phyloP scores from a whole-genome alignment of 2,113 vertebrate genomes.

The Paralichthys olivaceus region DNA sequence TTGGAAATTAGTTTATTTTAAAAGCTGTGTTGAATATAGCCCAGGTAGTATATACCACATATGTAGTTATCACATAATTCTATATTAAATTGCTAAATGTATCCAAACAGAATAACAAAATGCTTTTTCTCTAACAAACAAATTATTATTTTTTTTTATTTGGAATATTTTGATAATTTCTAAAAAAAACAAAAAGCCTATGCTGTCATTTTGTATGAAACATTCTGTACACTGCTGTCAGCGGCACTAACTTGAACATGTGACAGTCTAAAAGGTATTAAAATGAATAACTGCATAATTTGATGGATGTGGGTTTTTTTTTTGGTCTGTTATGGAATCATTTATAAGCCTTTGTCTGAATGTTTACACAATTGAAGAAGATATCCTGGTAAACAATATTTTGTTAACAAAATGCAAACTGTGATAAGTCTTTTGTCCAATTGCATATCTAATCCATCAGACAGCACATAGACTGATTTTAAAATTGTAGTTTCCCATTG shows the following conservation, averaged over 20 bases:
- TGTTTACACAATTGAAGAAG: neutral
- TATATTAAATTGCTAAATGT: slow-evolving; percentile 25
- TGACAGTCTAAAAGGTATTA: slow-evolving; percentile 24
- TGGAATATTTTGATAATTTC: slow-evolving; percentile 46
- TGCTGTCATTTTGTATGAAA: slow-evolving; percentile 61
- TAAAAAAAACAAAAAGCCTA: slow-evolving; percentile 11
- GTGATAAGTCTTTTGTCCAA: too few species aligned
- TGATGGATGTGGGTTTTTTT: neutral
- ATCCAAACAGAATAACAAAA: slow-evolving; percentile 22
- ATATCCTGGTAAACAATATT: neutral
- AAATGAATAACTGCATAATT: slow-evolving; percentile 24
- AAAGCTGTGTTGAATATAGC: slow-evolving; percentile 17
- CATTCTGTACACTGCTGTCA: slow-evolving; percentile 29
- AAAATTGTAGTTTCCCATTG: neutral
- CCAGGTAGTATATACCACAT: slow-evolving; percentile 12
- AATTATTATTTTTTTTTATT: slow-evolving; percentile 34
- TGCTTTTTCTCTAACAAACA: slow-evolving; percentile 51
- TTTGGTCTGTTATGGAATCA: neutral
- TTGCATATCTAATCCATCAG: too few species aligned
- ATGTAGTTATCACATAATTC: slow-evolving; percentile 29
- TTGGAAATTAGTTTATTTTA: slow-evolving; percentile 9
- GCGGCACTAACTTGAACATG: neutral
- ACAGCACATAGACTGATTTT: neutral
- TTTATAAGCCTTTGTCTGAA: neutral
- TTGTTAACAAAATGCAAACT: too few species aligned